These are phyloP conservation scores for Eufriesea mexicana DNA, from an alignment of 1,140 invertebrate genomes.

Conservation along the genomic window DNA sequence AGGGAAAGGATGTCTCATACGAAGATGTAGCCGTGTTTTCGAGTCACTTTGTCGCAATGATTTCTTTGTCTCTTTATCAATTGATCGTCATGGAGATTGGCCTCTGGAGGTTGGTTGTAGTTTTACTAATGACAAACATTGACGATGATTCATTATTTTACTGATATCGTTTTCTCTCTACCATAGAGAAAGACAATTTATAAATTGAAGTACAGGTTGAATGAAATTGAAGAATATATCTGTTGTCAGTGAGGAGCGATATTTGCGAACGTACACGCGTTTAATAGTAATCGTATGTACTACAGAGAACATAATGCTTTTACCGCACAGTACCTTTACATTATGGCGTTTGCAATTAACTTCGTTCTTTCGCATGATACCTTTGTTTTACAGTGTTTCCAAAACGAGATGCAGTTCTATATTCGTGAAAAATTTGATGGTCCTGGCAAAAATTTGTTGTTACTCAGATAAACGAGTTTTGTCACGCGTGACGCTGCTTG, in stretches of 20 bases:
- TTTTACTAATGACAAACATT: background rate
- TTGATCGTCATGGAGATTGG: conserved; percentile 43
- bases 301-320: background rate
- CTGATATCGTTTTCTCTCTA: background rate
- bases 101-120: conserved; percentile 33
- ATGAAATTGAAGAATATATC: background rate
- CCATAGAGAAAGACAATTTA: background rate
- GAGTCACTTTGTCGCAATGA: conserved; percentile 43
- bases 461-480: background rate
- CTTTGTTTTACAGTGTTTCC: background rate
- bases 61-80: conserved; percentile 28
- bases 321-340: background rate
- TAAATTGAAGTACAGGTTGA: background rate
- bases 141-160: background rate
- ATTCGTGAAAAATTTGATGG: background rate
- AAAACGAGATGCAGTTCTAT: background rate
- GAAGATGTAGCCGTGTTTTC: conserved; percentile 24
- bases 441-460: background rate
- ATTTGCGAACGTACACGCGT: background rate
- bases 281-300: background rate
- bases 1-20: background rate
- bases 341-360: background rate
- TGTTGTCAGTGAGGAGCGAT: background rate
- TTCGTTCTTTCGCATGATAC: background rate
- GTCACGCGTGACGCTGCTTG: background rate